A percentile compares a stretch with the other conserved stretches of the same genome.
These are phyloP conservation scores for Dolichallabes microphthalmus DNA, from an alignment of 2,113 vertebrate species.

Conservation along the genomic window DNA sequence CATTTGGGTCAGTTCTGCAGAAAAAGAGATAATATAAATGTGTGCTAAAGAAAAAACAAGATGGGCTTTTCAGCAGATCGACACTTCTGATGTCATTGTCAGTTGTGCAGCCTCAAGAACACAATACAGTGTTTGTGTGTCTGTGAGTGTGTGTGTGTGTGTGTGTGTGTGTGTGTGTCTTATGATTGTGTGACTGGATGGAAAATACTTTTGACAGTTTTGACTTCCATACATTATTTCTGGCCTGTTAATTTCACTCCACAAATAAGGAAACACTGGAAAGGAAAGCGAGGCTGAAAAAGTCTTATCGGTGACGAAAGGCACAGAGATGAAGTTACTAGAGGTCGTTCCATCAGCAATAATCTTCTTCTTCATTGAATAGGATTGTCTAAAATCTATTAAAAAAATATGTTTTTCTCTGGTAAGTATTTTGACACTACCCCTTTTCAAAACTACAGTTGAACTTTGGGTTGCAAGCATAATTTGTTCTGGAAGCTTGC, in stretches of 20 bases:
- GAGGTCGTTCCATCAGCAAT: neutral
- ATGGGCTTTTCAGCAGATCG: neutral
- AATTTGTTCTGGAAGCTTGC: no score
- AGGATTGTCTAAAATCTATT: neutral
- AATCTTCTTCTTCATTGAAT: neutral
- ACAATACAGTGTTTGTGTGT: neutral
- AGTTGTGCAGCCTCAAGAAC: slow-evolving; percentile 22
- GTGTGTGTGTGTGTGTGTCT: slow-evolving; percentile 6
- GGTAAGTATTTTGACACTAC: neutral
- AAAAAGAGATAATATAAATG: slow-evolving; percentile 18
- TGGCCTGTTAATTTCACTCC: neutral
- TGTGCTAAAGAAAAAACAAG: neutral
- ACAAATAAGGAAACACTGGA: neutral
- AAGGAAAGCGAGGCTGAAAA: neutral
- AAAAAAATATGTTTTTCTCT: neutral
- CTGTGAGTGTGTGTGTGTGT: neutral
- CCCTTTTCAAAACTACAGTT: neutral
- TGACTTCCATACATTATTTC: neutral
- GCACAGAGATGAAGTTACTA: neutral
- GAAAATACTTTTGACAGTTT: neutral
- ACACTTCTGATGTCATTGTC: slow-evolving; percentile 7
- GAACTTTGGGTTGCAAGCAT: no score
- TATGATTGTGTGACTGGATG: neutral
- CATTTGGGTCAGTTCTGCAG: slow-evolving; percentile 20
- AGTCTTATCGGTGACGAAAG: neutral